These are phyloP conservation scores for Podarcis muralis DNA, from an alignment of 2,113 vertebrate species.

Conservation along the genomic window DNA sequence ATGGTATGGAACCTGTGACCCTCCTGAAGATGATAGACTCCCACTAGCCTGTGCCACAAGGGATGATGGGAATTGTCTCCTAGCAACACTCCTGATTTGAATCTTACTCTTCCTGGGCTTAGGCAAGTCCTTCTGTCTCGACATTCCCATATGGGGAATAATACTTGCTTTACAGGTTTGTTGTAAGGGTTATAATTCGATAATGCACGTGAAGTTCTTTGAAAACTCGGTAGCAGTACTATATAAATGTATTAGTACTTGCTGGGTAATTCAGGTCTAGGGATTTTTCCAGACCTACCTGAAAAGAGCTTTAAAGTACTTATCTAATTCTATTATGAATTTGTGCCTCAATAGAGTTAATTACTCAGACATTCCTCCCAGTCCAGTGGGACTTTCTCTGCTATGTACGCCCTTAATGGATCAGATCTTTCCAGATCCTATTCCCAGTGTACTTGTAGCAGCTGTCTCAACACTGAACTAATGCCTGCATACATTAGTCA, in stretches of 20 bases:
- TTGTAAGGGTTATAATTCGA: not conserved
- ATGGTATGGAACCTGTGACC: too few relatives aligned
- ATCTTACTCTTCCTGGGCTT: not conserved
- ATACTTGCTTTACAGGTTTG: too few relatives aligned
- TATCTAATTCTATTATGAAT: too few relatives aligned
- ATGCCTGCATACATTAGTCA: not conserved
- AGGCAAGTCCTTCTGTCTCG: not conserved
- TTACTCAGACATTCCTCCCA: not conserved
- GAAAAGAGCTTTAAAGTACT: not conserved
- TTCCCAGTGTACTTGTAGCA: not conserved
- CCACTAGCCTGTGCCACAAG: too few relatives aligned
- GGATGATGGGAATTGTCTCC: too few relatives aligned
- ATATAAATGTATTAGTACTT: not conserved
- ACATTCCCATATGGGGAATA: not conserved
- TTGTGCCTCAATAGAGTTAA: not conserved
- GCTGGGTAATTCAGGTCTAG: not conserved
- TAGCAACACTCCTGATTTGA: not conserved
- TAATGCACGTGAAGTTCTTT: not conserved
- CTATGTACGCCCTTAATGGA: too few relatives aligned
- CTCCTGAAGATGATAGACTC: too few relatives aligned
- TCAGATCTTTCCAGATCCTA: not conserved
- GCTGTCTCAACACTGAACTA: not conserved
- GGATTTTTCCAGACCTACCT: too few relatives aligned
- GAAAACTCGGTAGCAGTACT: not conserved
- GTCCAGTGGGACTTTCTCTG: not conserved